These are phyloP conservation scores for Disparrhopalites patrizii DNA, from an alignment of 2,888 invertebrate species.

Conservation along the genomic window DNA sequence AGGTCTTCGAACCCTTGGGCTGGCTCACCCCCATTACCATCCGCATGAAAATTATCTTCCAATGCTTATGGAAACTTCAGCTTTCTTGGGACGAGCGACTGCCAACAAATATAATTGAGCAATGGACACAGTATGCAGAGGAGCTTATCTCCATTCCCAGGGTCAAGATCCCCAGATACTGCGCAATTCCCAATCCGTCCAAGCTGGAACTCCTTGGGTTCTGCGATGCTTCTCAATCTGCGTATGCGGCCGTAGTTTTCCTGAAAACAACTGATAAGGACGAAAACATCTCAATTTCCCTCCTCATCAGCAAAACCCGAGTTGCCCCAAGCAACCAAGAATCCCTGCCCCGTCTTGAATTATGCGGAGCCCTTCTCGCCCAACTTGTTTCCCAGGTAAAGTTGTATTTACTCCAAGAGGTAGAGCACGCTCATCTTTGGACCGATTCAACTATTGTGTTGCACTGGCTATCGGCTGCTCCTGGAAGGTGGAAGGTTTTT, in stretches of 20 bases:
- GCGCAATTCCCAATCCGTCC: not conserved
- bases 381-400: conserved; percentile 33
- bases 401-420: not conserved
- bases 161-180: too few relatives aligned
- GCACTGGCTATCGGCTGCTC: not conserved
- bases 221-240: not conserved
- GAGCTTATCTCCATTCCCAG: not conserved
- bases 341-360: conserved; percentile 49
- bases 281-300: too few relatives aligned
- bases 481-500: conserved; percentile 19
- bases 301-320: conserved; percentile 45
- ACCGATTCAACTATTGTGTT: conserved; percentile 8
- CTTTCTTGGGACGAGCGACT: not conserved
- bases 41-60: not conserved
- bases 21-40: not conserved
- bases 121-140: too few relatives aligned
- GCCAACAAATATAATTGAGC: not conserved
- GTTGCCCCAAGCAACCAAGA: conserved; percentile 46
- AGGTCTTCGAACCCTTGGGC: not conserved
- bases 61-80: not conserved
- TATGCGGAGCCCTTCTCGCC: conserved; percentile 48
- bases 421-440: not conserved
- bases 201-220: not conserved
- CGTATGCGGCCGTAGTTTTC: not conserved
- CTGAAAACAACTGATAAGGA: too few relatives aligned